Base-by-base conservation (phyloP, 2,113 vertebrate species). In the Plectropomus leopardus region DNA sequence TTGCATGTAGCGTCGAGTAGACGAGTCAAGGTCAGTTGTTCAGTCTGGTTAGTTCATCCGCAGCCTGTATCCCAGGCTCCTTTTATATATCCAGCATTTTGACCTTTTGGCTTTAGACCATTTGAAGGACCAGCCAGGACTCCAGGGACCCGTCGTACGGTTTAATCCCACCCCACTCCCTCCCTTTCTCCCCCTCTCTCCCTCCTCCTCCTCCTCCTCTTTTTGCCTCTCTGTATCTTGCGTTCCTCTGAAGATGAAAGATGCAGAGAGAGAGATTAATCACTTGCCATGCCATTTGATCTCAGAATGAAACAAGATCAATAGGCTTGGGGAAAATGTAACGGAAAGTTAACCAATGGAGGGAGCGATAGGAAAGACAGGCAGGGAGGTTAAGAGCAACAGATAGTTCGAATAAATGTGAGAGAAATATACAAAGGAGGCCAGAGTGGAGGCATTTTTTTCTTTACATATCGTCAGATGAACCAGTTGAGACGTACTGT, bases 281-380 rank as follows among this genome's bases (percentile, higher is more conserved):
- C 92, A 90, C 90, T 85, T 77, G 63, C 88, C 85, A 91, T 89
- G 89, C 85, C 89, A 91, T 94, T 92, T 93, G 93, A 94, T 93
- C 89, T 93, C 83, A 34, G 83, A 92, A 85, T 78, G 86, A 90
- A 90, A 82, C 74, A 71, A 90, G 90, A 92, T 93, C 91, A 93
- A 91, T 93, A 87, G 86, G 81, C 76, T 76, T 53, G 36, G 54
- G 80, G 64, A 72, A 82, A 88, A 85, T 42, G 61, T 78, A 86
- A 80, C 82, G 13, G 30, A 88, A 80, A 81, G 86, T 89, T 90
- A 89, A 87, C 83, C 70, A 83, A 76, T 73, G 0, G 59, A 81
- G 75, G 47, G 78, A 80, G 72, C 10, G 2, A 69, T 26, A 28
- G 61, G 65, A 51, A 34, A 64, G 66, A 72, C 11, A 64, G 72